Conservation (phyloP, 2,888 invertebrate species). For the Eupithecia abbreviata region DNA sequence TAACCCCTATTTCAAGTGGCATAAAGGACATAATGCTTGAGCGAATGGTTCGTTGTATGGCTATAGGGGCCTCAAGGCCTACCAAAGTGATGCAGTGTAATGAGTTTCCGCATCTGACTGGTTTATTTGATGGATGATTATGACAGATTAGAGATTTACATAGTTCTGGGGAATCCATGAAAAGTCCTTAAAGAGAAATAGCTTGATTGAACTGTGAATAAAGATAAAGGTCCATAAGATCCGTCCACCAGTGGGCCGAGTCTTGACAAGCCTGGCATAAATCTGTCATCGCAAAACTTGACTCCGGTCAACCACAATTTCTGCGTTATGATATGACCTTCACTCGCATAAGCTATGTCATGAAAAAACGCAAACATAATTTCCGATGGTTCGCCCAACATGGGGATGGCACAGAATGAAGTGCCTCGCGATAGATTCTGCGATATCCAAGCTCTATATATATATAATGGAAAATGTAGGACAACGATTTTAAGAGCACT, state of each 20-base stretch:
- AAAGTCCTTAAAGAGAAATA: neutral
- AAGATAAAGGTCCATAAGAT: neutral
- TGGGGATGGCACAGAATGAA: neutral
- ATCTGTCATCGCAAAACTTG: too few species aligned
- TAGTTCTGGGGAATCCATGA: neutral
- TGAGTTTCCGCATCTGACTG: constrained; percentile 36
- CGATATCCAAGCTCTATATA: neutral
- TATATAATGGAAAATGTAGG: neutral
- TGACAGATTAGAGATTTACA: neutral
- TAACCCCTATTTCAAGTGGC: constrained; percentile 42
- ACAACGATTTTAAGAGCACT: neutral
- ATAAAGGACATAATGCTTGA: constrained; percentile 47
- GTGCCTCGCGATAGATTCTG: neutral
- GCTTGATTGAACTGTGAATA: neutral
- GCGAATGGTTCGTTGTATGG: constrained; percentile 20
- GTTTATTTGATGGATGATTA: neutral
- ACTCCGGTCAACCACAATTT: too few species aligned
- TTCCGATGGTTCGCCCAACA: neutral
- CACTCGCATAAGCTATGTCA: too few species aligned
- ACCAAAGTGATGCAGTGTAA: constrained; percentile 35
- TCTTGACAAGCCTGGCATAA: too few species aligned
- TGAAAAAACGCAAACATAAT: too few species aligned
- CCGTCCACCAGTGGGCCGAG: too few species aligned
- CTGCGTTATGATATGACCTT: too few species aligned
- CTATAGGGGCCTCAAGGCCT: constrained; percentile 20